Evolutionary conservation across 2,888 invertebrate genomes (phyloP).

Genomic region (Chymomyza procnemis): DNA sequence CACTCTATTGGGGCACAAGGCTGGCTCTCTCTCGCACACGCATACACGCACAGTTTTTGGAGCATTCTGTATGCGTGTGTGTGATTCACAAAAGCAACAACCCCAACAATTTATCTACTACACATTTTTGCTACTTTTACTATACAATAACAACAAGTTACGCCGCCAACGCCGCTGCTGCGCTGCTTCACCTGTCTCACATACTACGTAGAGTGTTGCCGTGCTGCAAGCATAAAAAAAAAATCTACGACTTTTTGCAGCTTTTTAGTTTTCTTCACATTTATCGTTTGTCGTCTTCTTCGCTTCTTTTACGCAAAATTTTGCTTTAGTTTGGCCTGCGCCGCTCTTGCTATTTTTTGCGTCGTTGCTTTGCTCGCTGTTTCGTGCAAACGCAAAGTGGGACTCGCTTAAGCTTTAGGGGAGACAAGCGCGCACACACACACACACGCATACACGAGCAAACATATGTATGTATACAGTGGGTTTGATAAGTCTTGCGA

Average conservation of each 20-base stretch:
- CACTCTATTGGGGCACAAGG: constrained; percentile 43
- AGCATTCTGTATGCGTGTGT: constrained; percentile 1
- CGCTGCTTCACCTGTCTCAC: constrained; percentile 22
- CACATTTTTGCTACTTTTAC: constrained; percentile 57
- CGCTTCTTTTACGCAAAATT: not conserved
- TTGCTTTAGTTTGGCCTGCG: constrained; percentile 9
- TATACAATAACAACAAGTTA: constrained; percentile 29
- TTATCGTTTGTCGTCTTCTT: not conserved
- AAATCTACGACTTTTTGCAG: constrained; percentile 20
- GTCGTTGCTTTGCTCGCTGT: constrained; percentile 51
- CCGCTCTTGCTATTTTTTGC: constrained; percentile 44
- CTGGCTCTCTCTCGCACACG: constrained; percentile 37
- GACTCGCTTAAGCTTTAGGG: constrained; percentile 47
- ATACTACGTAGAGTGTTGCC: constrained; percentile 6
- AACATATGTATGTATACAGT: constrained; percentile 20
- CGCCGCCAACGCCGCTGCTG: constrained; percentile 23
- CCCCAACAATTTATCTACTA: constrained; percentile 63
- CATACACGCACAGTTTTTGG: constrained; percentile 2
- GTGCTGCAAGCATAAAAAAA: constrained; percentile 22
- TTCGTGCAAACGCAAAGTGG: constrained; percentile 45
- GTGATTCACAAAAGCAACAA: constrained; percentile 65
- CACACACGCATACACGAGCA: constrained; percentile 35
- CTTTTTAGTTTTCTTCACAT: constrained; percentile 16
- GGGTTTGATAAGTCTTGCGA: too few relatives aligned
- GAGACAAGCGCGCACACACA: constrained; percentile 27